A percentile compares a stretch with the other conserved stretches of the same genome.
These are phyloP conservation scores for Cryptus viduatorius DNA, from an alignment of 2,888 invertebrate species.

Conservation along the genomic window DNA sequence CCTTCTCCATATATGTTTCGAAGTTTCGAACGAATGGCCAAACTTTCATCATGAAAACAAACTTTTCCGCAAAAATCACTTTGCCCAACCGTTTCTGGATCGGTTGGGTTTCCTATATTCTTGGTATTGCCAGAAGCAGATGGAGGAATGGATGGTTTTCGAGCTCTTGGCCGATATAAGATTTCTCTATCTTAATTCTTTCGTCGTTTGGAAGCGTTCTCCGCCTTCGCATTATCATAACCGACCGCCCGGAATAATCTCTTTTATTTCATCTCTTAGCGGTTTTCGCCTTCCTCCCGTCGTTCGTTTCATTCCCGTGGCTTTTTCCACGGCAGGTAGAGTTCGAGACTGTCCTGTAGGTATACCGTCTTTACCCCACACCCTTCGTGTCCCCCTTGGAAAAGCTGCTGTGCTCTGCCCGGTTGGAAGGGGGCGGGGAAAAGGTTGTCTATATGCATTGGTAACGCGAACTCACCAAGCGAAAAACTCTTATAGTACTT, in stretches of 20 bases:
- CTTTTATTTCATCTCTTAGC: slow-evolving; percentile 74
- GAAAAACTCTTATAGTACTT: slow-evolving; percentile 40
- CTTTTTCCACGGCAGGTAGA: background rate
- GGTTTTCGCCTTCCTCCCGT: slow-evolving; percentile 64
- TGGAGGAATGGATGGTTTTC: background rate
- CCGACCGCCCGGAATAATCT: slow-evolving; percentile 74
- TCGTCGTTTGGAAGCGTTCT: slow-evolving; percentile 20
- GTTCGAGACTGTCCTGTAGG: slow-evolving; percentile 15
- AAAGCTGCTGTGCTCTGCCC: background rate
- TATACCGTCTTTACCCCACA: slow-evolving; percentile 60
- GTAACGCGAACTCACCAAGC: slow-evolving; percentile 20
- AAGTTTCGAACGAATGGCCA: background rate
- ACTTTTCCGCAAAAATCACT: background rate
- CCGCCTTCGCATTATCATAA: slow-evolving; percentile 75
- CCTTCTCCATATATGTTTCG: background rate
- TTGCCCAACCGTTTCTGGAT: background rate
- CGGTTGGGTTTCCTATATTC: background rate
- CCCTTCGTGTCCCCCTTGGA: slow-evolving; percentile 50
- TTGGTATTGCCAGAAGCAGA: background rate
- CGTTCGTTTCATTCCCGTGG: slow-evolving; percentile 69
- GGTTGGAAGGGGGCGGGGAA: background rate
- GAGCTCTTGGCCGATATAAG: slow-evolving; percentile 56
- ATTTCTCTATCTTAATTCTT: slow-evolving; percentile 76
- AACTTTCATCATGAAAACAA: background rate
- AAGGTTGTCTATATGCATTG: slow-evolving; percentile 27